Evolutionary conservation across 1,140 invertebrate genomes (phyloP).

Genomic region (Lineus longissimus): DNA sequence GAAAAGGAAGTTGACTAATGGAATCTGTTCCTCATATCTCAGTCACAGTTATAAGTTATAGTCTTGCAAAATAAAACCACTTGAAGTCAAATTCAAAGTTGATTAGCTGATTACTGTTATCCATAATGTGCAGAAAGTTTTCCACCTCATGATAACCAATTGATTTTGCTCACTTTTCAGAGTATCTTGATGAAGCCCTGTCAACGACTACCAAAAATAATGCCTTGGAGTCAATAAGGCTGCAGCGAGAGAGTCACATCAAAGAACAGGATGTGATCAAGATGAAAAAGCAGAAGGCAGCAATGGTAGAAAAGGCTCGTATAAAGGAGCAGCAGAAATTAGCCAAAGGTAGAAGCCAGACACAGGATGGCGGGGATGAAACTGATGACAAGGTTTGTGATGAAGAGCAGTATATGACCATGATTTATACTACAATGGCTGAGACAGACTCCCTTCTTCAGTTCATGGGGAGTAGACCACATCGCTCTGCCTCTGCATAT

Average conservation of each 20-base stretch:
- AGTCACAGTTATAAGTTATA: too few relatives aligned
- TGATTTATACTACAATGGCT: slow-evolving; percentile 20
- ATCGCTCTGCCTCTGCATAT: background rate
- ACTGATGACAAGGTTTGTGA: slow-evolving; percentile 18
- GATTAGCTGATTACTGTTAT: too few relatives aligned
- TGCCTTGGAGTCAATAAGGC: slow-evolving; percentile 27
- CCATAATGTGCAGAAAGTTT: too few relatives aligned
- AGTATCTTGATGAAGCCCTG: slow-evolving; percentile 30
- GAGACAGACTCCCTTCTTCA: slow-evolving; percentile 29
- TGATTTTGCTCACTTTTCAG: slow-evolving; percentile 17
- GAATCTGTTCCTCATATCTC: too few relatives aligned
- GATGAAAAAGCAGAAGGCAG: slow-evolving; percentile 4
- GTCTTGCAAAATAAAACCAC: too few relatives aligned
- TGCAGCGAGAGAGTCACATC: slow-evolving; percentile 31
- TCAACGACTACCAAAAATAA: slow-evolving; percentile 15
- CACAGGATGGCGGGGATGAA: background rate
- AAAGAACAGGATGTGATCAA: slow-evolving; percentile 10
- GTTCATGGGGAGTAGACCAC: slow-evolving; percentile 16
- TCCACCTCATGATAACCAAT: too few relatives aligned
- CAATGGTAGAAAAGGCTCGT: background rate
- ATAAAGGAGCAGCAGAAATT: slow-evolving; percentile 19
- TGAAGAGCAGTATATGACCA: background rate
- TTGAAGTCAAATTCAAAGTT: too few relatives aligned
- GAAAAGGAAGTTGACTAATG: too few relatives aligned
- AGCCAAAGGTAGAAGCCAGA: slow-evolving; percentile 8